Evolutionary conservation across 2,888 invertebrate species (phyloP).

Genomic region (Melanostoma scalare): DNA sequence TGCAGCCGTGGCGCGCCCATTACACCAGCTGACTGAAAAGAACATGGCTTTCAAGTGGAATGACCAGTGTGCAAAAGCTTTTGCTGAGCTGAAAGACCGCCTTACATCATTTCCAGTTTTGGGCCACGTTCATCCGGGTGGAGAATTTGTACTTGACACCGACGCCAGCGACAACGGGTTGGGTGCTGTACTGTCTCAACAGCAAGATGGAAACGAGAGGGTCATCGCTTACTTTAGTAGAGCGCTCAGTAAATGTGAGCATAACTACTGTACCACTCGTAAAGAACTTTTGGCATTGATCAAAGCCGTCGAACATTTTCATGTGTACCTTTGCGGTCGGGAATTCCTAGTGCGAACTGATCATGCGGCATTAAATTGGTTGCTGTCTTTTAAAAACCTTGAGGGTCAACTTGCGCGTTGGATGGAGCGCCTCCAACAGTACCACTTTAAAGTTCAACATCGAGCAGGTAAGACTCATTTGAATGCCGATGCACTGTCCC

Average conservation of each 20-base stretch:
- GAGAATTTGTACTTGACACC: conserved; percentile 13
- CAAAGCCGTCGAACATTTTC: conserved; percentile 21
- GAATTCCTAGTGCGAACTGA: conserved; percentile 15
- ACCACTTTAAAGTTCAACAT: conserved; percentile 7
- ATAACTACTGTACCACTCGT: too few species aligned
- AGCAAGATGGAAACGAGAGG: conserved; percentile 54
- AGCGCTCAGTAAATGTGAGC: too few species aligned
- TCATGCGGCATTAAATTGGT: neutral
- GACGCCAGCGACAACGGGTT: conserved; percentile 7
- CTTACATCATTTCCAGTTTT: conserved; percentile 8
- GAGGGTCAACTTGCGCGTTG: conserved; percentile 29
- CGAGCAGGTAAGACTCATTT: conserved; percentile 14
- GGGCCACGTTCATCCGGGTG: neutral
- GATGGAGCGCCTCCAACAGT: conserved; percentile 12
- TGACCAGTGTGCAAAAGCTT: conserved; percentile 1
- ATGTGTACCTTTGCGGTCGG: conserved; percentile 15
- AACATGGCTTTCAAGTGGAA: conserved; percentile 23
- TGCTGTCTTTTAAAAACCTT: conserved; percentile 3
- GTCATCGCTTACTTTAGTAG: conserved; percentile 48
- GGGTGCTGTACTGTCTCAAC: conserved; percentile 24
- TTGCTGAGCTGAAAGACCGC: neutral
- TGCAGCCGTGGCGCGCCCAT: too few species aligned
- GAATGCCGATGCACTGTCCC: conserved; percentile 22
- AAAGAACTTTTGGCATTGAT: conserved; percentile 30
- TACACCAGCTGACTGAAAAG: conserved; percentile 1